Evolutionary conservation across 1,140 invertebrate species (phyloP).

Genomic region (Ladona fulva): DNA sequence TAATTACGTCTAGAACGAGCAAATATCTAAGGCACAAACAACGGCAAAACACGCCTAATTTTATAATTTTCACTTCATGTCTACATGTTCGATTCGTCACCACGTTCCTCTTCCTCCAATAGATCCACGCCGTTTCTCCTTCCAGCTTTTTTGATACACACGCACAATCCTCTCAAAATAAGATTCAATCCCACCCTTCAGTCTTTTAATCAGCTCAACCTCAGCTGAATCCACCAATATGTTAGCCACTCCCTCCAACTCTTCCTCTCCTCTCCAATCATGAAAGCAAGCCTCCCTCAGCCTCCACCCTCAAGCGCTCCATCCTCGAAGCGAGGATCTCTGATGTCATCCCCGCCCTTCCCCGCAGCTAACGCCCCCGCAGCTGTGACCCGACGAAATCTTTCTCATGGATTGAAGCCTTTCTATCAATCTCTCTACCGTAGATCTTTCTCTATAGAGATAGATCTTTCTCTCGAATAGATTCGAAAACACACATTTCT

Average conservation of each 20-base stretch:
- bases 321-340: background rate
- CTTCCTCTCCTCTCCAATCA: background rate
- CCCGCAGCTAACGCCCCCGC: background rate
- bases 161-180: background rate
- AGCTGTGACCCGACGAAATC: background rate
- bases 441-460: no score
- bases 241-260: background rate
- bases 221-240: background rate
- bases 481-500: no score
- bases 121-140: background rate
- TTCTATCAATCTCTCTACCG: background rate
- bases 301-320: background rate
- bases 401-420: background rate
- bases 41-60: no score
- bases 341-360: background rate
- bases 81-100: no score
- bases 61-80: no score
- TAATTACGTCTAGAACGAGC: no score
- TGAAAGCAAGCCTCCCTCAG: background rate
- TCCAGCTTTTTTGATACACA: background rate
- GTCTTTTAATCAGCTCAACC: background rate
- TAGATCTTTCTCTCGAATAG: no score
- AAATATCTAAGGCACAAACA: no score
- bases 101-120: no score
- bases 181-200: background rate